Percentiles rank a stretch among this genome's conserved stretches.
These are phyloP conservation scores for Macquaria ambigua DNA, from an alignment of 2,113 vertebrate species.

Conservation along the genomic window DNA sequence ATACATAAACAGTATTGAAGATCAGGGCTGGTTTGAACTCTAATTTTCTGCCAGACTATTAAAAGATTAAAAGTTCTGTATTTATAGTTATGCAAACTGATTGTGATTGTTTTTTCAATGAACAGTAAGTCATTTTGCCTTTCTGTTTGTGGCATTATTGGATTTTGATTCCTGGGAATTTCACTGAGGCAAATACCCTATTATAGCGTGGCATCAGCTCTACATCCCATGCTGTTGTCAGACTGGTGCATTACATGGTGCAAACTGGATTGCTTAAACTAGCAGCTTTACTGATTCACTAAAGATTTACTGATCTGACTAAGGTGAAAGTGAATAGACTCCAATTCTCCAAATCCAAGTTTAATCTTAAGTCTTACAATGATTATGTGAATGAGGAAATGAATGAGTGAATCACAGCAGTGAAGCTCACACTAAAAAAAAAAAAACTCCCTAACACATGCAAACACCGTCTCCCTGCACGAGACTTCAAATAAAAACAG, in stretches of 20 bases:
- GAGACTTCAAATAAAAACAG: conserved; percentile 26
- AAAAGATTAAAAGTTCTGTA: not conserved
- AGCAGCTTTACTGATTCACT: not conserved
- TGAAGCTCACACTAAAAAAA: not conserved
- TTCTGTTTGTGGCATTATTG: not conserved
- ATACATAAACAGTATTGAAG: not conserved
- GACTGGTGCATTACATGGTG: not conserved
- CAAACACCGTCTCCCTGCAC: not conserved
- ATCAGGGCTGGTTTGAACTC: not conserved
- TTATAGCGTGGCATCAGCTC: not conserved
- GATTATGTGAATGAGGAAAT: conserved; percentile 12
- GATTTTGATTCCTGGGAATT: conserved; percentile 1
- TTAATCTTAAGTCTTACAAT: conserved; percentile 4
- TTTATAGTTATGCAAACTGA: not conserved
- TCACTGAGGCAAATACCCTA: not conserved
- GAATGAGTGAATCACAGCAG: conserved; percentile 4
- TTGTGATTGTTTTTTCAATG: not conserved
- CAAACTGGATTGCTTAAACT: not conserved
- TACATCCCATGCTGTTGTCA: not conserved
- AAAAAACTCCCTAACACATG: not conserved
- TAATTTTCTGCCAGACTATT: not conserved
- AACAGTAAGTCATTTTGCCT: not conserved
- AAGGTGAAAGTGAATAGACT: not conserved
- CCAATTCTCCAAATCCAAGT: conserved; percentile 12
- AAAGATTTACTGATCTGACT: not conserved